Evolutionary conservation across 2,797 vertebrate genomes (phyloP).

Genomic region (Pygocentrus nattereri): DNA sequence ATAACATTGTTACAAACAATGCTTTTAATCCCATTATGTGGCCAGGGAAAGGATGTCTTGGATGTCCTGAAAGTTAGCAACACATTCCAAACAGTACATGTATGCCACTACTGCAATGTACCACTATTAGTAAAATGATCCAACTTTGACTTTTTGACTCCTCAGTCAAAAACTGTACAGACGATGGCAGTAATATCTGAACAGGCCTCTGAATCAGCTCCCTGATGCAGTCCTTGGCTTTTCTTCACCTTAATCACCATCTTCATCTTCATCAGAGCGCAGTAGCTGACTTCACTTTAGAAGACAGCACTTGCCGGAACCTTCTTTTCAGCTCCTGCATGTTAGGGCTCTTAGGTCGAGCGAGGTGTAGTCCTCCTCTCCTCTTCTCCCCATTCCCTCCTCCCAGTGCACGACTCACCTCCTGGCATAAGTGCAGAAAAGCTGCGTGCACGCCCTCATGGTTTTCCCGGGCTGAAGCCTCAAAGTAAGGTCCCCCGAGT

Average conservation of each 20-base stretch:
- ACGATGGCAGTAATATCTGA: neutral
- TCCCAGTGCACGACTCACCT: conserved; percentile 85
- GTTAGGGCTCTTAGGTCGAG: conserved; percentile 91
- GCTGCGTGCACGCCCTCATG: conserved; percentile 86
- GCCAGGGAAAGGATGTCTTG: conserved; percentile 24
- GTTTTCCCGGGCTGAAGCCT: conserved; percentile 91
- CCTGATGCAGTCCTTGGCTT: conserved; percentile 7
- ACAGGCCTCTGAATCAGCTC: neutral
- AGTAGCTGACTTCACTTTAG: conserved; percentile 84
- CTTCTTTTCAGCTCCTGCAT: conserved; percentile 96
- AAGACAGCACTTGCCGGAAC: conserved; percentile 91
- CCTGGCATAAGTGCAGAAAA: conserved; percentile 91
- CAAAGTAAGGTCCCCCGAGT: conserved; percentile 85
- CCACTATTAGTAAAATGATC: neutral
- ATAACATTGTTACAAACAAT: neutral
- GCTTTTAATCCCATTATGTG: neutral
- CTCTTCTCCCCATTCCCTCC: conserved; percentile 91
- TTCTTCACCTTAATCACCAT: conserved; percentile 10
- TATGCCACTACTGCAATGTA: neutral
- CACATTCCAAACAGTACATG: neutral
- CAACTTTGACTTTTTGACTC: neutral
- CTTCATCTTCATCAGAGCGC: conserved; percentile 37
- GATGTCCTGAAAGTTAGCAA: conserved; percentile 1
- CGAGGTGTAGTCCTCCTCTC: conserved; percentile 88
- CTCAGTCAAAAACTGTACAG: neutral